phyloP scores from a whole-genome alignment of 2,888 invertebrate species.

The Zootermopsis nevadensis region DNA sequence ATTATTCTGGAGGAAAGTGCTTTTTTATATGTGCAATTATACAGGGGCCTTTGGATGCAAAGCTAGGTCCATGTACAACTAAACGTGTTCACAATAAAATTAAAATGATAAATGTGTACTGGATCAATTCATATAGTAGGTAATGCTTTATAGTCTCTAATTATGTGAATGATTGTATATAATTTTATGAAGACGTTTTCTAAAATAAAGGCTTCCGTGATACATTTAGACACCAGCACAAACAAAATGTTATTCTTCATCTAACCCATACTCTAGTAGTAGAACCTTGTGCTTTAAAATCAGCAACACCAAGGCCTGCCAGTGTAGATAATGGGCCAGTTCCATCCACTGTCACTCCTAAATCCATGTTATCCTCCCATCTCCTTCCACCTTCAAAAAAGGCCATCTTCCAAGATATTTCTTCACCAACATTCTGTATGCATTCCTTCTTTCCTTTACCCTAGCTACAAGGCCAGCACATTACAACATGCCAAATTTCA shows the following conservation, averaged over 20 bases:
- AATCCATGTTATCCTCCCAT: too few relatives aligned
- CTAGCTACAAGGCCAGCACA: too few relatives aligned
- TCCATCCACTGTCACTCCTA: too few relatives aligned
- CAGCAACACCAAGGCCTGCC: too few relatives aligned
- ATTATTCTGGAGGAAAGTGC: neutral
- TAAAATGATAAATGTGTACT: neutral
- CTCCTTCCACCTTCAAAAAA: too few relatives aligned
- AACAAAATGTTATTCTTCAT: neutral
- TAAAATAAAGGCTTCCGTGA: slow-evolving; percentile 47
- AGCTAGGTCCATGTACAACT: slow-evolving; percentile 19
- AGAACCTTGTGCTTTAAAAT: too few relatives aligned
- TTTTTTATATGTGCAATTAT: slow-evolving; percentile 15
- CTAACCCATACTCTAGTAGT: too few relatives aligned
- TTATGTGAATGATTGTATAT: slow-evolving; percentile 29
- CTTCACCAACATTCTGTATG: neutral
- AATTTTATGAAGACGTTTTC: slow-evolving; percentile 41
- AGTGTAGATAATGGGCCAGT: too few relatives aligned
- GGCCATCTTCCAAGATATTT: too few relatives aligned
- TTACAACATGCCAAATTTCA: too few relatives aligned
- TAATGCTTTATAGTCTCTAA: slow-evolving; percentile 24
- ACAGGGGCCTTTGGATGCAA: slow-evolving; percentile 13
- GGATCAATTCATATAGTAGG: neutral
- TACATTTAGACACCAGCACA: slow-evolving; percentile 17
- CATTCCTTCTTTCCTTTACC: too few relatives aligned
- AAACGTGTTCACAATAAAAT: neutral